Percentiles rank a stretch among this genome's conserved stretches.
Conservation (phyloP, 2,113 vertebrate species). For the Prinia subflava region DNA sequence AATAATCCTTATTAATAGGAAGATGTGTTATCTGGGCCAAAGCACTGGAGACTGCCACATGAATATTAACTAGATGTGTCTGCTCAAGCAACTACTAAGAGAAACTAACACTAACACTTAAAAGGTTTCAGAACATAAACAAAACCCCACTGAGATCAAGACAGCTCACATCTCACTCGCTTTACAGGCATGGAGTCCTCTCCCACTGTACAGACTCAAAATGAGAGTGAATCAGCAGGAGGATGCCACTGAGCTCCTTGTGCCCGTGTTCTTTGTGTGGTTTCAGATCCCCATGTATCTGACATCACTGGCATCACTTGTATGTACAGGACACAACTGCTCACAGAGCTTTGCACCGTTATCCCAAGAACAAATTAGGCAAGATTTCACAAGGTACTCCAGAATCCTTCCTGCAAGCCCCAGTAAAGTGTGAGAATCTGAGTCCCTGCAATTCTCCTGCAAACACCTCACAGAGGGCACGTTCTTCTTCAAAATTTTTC, state of each 20-base stretch:
- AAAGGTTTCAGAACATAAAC: constrained; percentile 26
- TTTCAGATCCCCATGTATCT: not conserved
- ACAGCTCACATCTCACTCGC: not conserved
- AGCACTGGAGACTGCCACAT: not conserved
- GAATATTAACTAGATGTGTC: not conserved
- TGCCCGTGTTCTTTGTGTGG: not conserved
- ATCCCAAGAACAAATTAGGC: not conserved
- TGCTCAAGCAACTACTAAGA: not conserved
- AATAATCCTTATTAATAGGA: not conserved
- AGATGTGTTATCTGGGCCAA: not conserved
- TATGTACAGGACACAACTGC: not conserved
- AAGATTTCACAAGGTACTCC: not conserved
- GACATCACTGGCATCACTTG: too few relatives aligned
- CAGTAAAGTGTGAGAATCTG: not conserved
- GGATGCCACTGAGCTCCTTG: not conserved
- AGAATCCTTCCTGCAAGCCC: not conserved
- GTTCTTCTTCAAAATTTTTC: not conserved
- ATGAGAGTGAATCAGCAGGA: not conserved
- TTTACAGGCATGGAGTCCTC: not conserved
- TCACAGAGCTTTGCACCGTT: not conserved
- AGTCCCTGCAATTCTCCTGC: not conserved
- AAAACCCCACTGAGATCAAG: not conserved
- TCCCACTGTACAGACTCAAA: not conserved
- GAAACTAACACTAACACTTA: not conserved
- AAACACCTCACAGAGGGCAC: not conserved